Evolutionary conservation across 2,888 invertebrate species (phyloP).

Genomic region (Oeneis ivallda): DNA sequence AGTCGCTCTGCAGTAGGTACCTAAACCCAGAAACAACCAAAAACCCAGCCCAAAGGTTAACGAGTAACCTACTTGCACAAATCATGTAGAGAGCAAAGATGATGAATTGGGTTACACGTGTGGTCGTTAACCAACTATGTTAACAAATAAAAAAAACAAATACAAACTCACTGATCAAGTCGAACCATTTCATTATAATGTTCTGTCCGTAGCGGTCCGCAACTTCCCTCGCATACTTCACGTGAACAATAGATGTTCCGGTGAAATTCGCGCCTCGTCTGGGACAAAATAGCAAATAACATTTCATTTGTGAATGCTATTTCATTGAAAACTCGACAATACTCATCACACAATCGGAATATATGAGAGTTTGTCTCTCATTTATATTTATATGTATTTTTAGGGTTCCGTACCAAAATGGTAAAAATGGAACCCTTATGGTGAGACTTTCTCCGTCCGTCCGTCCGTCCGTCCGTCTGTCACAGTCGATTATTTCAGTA

Average conservation of each 20-base stretch:
- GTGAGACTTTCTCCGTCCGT: no score
- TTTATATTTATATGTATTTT: no score
- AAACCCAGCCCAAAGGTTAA: no score
- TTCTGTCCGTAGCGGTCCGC: slow-evolving; percentile 75
- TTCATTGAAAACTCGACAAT: background rate
- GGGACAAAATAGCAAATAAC: slow-evolving; percentile 46
- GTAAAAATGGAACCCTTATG: no score
- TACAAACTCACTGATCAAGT: slow-evolving; percentile 69
- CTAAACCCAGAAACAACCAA: no score
- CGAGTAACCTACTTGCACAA: no score
- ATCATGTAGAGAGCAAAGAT: background rate
- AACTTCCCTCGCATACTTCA: slow-evolving; percentile 68
- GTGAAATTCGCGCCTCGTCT: slow-evolving; percentile 71
- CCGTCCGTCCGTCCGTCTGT: no score
- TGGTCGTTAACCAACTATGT: background rate
- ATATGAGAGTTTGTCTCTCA: no score
- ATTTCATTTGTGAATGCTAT: slow-evolving; percentile 6
- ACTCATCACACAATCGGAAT: no score
- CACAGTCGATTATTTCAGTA: no score
- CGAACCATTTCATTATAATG: slow-evolving; percentile 78
- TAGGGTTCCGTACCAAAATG: no score
- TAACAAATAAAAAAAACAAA: background rate
- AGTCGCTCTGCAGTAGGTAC: no score
- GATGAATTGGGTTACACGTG: background rate
- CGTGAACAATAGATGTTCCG: slow-evolving; percentile 69